Evolutionary conservation across 2,113 vertebrate species (phyloP).

Genomic region (Peromyscus leucopus): DNA sequence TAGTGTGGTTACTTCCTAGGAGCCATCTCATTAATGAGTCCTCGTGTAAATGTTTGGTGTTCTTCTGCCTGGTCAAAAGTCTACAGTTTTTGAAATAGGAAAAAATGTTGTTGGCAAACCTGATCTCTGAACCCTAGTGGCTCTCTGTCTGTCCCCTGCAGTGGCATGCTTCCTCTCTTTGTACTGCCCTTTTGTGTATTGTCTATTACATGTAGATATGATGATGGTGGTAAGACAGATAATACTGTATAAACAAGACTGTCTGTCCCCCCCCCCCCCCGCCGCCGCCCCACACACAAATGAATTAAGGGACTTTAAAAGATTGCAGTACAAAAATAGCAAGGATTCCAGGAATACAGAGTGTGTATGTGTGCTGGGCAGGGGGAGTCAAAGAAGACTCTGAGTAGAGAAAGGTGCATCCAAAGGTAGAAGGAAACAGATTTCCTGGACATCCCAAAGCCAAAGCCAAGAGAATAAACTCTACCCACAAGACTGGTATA

Average conservation of each 20-base stretch:
- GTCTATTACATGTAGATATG: neutral
- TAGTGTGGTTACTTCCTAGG: neutral
- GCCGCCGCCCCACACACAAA: too few relatives aligned
- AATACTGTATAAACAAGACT: constrained; percentile 13
- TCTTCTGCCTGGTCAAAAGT: constrained; percentile 27
- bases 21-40: constrained; percentile 36
- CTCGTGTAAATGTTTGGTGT: neutral
- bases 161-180: neutral
- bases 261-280: neutral
- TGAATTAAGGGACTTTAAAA: constrained; percentile 52
- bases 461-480: constrained; percentile 39
- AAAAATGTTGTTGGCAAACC: constrained; percentile 11
- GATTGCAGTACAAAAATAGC: constrained; percentile 12
- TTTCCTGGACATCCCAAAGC: neutral
- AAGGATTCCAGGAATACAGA: neutral
- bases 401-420: neutral
- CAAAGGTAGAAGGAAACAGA: neutral
- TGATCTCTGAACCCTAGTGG: neutral
- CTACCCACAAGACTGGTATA: neutral
- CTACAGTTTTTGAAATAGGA: constrained; percentile 28
- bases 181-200: neutral
- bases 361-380: neutral
- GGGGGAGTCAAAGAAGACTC: neutral
- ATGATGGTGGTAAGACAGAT: neutral
- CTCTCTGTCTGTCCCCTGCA: neutral